Evolutionary conservation across 1,140 invertebrate species (phyloP).

Genomic region (Potamilus streckersoni): DNA sequence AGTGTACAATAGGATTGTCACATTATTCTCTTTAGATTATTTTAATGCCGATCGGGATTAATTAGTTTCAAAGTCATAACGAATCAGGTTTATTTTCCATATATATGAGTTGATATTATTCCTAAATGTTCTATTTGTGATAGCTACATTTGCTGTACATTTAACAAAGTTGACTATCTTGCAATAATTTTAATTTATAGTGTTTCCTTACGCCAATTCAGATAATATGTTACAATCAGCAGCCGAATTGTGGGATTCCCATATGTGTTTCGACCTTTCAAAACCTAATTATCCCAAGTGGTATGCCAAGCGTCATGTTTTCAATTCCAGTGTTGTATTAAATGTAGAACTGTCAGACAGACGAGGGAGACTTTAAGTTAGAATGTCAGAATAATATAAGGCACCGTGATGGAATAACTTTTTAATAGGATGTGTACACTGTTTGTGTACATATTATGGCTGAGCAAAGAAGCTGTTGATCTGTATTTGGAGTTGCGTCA

Average conservation of each 20-base stretch:
- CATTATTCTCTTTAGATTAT: too few species aligned
- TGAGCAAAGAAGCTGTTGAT: not conserved
- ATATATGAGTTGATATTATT: too few species aligned
- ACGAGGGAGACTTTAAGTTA: constrained; percentile 15
- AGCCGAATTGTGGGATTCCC: constrained; percentile 18
- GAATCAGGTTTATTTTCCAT: too few species aligned
- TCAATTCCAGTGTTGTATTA: constrained; percentile 11
- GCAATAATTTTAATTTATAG: not conserved
- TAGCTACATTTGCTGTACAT: not conserved
- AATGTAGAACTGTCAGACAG: constrained; percentile 16
- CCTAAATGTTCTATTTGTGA: too few species aligned
- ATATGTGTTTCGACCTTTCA: constrained; percentile 18
- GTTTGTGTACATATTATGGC: constrained; percentile 25
- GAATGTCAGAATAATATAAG: constrained; percentile 15
- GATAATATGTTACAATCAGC: constrained; percentile 11
- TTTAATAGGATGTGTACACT: constrained; percentile 14
- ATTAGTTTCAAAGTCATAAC: too few species aligned
- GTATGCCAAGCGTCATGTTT: constrained; percentile 5
- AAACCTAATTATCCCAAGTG: constrained; percentile 13
- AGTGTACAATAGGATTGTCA: too few species aligned
- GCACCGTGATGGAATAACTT: not conserved
- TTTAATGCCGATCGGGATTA: too few species aligned
- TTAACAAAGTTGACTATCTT: not conserved
- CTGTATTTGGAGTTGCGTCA: too few species aligned
- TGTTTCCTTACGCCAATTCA: not conserved